A percentile compares a stretch with the other conserved stretches of the same genome.
These are phyloP conservation scores for Spinus olivaceus DNA, from an alignment of 2,797 vertebrate species.

Conservation along the genomic window DNA sequence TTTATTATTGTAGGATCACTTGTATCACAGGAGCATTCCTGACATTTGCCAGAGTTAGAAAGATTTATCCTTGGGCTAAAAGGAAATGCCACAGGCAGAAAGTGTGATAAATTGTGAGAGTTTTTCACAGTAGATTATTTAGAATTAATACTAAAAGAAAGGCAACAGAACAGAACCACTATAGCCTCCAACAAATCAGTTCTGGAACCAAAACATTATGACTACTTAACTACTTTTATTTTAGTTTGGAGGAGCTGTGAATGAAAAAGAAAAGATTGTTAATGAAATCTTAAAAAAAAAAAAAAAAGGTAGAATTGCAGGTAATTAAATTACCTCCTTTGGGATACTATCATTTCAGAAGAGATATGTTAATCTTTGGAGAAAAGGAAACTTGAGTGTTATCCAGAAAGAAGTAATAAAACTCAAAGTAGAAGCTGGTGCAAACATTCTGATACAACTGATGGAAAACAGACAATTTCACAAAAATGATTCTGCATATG, in stretches of 20 bases:
- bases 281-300: not conserved
- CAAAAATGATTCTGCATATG: not conserved
- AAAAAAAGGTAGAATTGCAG: not conserved
- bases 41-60: slow-evolving; percentile 47
- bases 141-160: slow-evolving; percentile 21
- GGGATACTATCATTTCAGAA: not conserved
- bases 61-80: slow-evolving; percentile 55
- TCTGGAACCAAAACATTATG: not conserved
- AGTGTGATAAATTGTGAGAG: slow-evolving; percentile 14
- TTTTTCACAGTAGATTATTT: slow-evolving; percentile 39
- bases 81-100: slow-evolving; percentile 50
- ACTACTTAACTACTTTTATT: not conserved
- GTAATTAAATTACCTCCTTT: slow-evolving; percentile 9
- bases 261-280: not conserved
- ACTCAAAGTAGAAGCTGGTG: not conserved
- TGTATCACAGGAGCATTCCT: slow-evolving; percentile 39
- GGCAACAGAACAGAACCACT: not conserved
- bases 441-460: not conserved
- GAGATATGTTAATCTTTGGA: not conserved
- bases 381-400: not conserved
- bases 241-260: not conserved
- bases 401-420: not conserved
- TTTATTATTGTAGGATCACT: slow-evolving; percentile 54
- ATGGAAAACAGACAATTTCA: not conserved
- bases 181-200: not conserved